Conservation (phyloP, 1,140 invertebrate species). For the Eumaeus atala region DNA sequence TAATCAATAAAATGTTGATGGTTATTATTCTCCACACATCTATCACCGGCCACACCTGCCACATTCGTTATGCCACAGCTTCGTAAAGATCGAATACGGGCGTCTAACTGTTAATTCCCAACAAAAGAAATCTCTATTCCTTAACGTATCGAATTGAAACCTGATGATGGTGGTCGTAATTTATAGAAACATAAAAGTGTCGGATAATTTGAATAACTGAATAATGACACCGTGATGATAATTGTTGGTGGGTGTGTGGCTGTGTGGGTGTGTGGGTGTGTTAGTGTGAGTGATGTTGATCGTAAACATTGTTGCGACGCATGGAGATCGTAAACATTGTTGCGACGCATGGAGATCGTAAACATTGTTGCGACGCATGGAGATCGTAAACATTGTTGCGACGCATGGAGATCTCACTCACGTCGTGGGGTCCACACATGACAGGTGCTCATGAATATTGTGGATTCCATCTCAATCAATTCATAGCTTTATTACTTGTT, state of each 20-base stretch:
- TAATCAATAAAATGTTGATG: background rate
- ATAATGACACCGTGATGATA: background rate
- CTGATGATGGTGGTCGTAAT: background rate
- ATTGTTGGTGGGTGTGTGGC: background rate
- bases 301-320: constrained; percentile 1
- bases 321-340: constrained; percentile 16
- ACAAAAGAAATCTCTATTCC: constrained; percentile 10
- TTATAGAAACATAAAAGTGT: constrained; percentile 5
- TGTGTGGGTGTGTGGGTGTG: background rate
- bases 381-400: constrained; percentile 15
- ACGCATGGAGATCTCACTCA: constrained; percentile 16
- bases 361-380: constrained; percentile 7
- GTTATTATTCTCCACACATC: too few species aligned
- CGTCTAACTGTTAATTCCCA: background rate
- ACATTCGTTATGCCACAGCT: too few species aligned
- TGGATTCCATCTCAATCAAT: constrained; percentile 3
- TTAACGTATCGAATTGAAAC: constrained; percentile 1
- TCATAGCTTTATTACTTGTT: background rate
- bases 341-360: constrained; percentile 15
- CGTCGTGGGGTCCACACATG: constrained; percentile 11
- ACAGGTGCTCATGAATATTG: constrained; percentile 4
- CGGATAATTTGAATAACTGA: background rate
- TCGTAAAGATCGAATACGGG: background rate
- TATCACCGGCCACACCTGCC: background rate
- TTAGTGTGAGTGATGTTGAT: background rate